Evolutionary conservation across 2,888 invertebrate genomes (phyloP), one percentile per base, ranked within the genome.

Genomic region (Leucophora obtusa): DNA sequence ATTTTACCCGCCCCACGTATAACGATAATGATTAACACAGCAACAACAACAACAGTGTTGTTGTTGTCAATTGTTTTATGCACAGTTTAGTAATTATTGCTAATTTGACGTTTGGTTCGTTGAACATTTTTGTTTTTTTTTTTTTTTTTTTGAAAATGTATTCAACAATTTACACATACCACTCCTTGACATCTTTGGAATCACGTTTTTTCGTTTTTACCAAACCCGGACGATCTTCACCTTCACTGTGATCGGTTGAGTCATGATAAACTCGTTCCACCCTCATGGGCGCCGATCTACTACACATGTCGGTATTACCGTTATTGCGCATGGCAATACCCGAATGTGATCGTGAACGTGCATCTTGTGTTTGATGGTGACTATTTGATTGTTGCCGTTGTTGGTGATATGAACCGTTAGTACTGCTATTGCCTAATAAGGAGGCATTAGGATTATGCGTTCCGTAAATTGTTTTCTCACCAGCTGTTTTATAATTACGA

Each of bases 161-260:
- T 65, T 69, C 70, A 62, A 17, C 56, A 74, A 68, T 86, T 93
- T 95, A 97, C 91, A 97, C 97, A 91, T 97, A 97, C 97, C 97
- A 97, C 93, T 97, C 97, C 92, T 97, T 97, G 89, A 97, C 96
- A 89, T 97, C 96, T 92, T 96, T 96, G 82, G 95, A 93, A 89
- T 94, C 93, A 82, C 94, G 93, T 88, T 96, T 96, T 91, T 95
- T 92, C 77, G 92, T 92, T 87, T 92, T 91, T 62, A 91, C 91
- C 72, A 90, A 84, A 65, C 91, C 90, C 9, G 88, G 88, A 54
- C 91, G 87, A 84, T 91, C 91, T 84, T 91, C 91, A 83, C 86
- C 88, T 53, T 86, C 89, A 82, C 89, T 35, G 89, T 88, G 87
- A 87, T 82, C 72, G 85, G 88, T 84, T 86, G 87, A 68, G 17